Evolutionary conservation across 2,797 vertebrate species (phyloP).

Genomic region (Mus spretus): DNA sequence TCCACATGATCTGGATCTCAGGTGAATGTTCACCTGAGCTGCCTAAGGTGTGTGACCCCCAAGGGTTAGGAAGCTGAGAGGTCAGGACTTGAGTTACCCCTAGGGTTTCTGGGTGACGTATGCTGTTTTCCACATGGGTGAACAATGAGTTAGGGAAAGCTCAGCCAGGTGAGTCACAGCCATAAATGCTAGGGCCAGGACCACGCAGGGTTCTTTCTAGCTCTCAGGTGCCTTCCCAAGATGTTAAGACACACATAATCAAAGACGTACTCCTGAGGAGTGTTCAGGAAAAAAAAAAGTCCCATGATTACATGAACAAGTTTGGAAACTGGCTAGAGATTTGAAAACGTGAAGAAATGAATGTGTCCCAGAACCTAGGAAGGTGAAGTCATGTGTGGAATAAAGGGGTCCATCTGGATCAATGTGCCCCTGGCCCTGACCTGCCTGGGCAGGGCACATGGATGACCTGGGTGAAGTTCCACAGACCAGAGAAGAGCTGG

Average conservation of each 20-base stretch:
- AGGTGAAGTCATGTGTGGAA: accelerated
- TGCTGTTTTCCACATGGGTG: not conserved
- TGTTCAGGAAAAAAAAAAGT: not conserved
- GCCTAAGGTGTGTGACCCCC: not conserved
- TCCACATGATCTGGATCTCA: not conserved
- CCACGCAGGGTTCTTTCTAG: accelerated
- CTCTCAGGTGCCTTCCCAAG: not conserved
- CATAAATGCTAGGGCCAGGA: not conserved
- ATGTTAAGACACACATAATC: not conserved
- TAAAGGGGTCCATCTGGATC: accelerated
- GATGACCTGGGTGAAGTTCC: not conserved
- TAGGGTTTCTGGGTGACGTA: not conserved
- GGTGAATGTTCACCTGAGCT: not conserved
- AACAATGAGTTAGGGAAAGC: not conserved
- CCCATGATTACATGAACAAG: accelerated
- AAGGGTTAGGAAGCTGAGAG: not conserved
- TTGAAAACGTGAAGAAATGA: accelerated
- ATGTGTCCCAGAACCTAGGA: accelerated
- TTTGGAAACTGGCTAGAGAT: not conserved
- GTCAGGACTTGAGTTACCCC: accelerated
- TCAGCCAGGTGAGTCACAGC: not conserved
- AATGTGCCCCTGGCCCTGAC: accelerated
- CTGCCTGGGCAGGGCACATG: accelerated
- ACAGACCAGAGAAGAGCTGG: not conserved
- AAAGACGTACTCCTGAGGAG: not conserved